Base-by-base conservation (phyloP, 2,888 invertebrate species). In the Thyatira batis region DNA sequence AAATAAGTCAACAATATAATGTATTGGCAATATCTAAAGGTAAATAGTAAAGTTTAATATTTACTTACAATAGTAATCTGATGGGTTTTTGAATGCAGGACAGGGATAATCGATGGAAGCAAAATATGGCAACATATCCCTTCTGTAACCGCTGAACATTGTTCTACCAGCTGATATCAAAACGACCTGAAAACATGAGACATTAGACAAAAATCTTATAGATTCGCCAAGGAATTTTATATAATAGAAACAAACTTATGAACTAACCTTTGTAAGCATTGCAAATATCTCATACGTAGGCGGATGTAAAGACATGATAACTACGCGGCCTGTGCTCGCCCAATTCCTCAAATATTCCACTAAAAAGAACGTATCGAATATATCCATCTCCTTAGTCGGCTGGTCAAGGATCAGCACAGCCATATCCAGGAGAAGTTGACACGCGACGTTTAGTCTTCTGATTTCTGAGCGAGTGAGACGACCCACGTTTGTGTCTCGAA, bases 231-330 rank as follows among this genome's bases (percentile, higher is more conserved):
- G 17, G 1, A 17, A 17, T 17, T 39, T 39, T 13, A 17, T 23
- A 23, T 13, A 2, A n/a, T n/a, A 23, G 51, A 39, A 54, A 45
- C n/a, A 2, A 23, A 49, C 27, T 33, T 2, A 51, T 33, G 3
- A 20, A 43, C 30, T 25, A 61, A 89, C 92, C 89, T 96, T 95
- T 0, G 96, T 95, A 50, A 97, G 93, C 98, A 98, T 98, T 25
- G 98, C 97, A 62, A 98, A 95, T 67, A 98, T 98, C 86, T 98
- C 98, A 77, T 98, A 98, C 0, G 98, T 98, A 2, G 98, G 98
- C 20, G 98, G 98, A 80, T 98, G 98, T 27, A 98, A 89, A 0
- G 98, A 98, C 89, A 98, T 94, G 45, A 98, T 95, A 11, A 98
- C 97, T 49, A 98, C 96, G 64, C 97, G 93, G 0, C 96, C 94